Percentiles rank a stretch among this genome's conserved stretches.
Evolutionary conservation across 92 coral and sea anemone species (phyloP).

Genomic region (Siderastrea siderea): DNA sequence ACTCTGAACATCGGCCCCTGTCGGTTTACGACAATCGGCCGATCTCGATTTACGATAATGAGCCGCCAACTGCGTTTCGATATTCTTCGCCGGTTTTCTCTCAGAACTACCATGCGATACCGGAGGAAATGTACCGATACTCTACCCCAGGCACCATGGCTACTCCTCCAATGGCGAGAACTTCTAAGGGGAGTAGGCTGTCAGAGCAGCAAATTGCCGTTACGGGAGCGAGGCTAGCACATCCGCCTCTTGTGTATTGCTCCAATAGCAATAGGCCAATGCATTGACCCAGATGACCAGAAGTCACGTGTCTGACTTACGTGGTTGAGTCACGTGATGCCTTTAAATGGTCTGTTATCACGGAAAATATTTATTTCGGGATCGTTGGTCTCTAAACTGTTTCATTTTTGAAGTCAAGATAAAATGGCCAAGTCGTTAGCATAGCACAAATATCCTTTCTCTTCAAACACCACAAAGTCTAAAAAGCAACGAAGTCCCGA

Average conservation of each 20-base stretch:
- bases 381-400: not conserved
- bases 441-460: not conserved
- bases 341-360: not conserved
- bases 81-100: constrained; percentile 87
- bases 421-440: not conserved
- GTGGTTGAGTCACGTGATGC: not conserved
- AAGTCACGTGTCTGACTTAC: not conserved
- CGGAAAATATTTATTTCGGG: not conserved
- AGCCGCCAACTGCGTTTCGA: constrained; percentile 74
- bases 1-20: constrained; percentile 73
- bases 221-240: constrained; percentile 80
- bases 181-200: constrained; percentile 57
- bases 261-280: constrained; percentile 38
- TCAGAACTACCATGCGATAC: constrained; percentile 37
- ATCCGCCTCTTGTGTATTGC: constrained; percentile 37
- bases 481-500: not conserved
- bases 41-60: constrained; percentile 85
- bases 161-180: constrained; percentile 55
- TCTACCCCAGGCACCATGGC: constrained; percentile 52
- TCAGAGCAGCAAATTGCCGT: constrained; percentile 69
- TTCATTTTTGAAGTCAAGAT: not conserved
- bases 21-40: constrained; percentile 94
- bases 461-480: not conserved
- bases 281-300: constrained; percentile 3
- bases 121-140: constrained; percentile 65